These are phyloP conservation scores for Scomber japonicus DNA, from an alignment of 2,113 vertebrate species.

Conservation along the genomic window DNA sequence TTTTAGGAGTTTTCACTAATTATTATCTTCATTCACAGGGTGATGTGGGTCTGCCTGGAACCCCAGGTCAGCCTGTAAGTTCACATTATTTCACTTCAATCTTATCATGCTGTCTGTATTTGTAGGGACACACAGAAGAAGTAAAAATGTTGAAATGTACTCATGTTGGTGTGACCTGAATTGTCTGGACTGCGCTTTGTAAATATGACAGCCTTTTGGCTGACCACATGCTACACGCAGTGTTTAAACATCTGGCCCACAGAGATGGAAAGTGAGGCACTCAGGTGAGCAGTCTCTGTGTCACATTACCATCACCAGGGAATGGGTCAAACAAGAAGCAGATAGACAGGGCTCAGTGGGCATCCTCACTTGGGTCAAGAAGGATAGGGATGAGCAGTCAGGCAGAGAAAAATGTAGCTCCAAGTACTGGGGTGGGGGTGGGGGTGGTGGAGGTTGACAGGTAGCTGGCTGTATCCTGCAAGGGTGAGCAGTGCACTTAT, in stretches of 20 bases:
- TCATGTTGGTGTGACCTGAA: slow-evolving; percentile 37
- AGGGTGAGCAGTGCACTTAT: slow-evolving; percentile 52
- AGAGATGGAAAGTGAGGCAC: slow-evolving; percentile 82
- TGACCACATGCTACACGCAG: neutral
- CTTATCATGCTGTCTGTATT: slow-evolving; percentile 41
- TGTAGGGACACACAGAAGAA: slow-evolving; percentile 10
- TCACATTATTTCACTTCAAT: slow-evolving; percentile 53
- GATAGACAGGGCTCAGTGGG: slow-evolving; percentile 67
- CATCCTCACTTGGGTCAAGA: slow-evolving; percentile 40
- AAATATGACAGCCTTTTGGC: slow-evolving; percentile 62
- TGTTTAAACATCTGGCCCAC: slow-evolving; percentile 64
- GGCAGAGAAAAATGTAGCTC: slow-evolving; percentile 50
- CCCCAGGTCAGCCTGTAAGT: slow-evolving; percentile 78
- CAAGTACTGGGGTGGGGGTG: slow-evolving; percentile 4
- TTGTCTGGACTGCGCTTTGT: slow-evolving; percentile 40
- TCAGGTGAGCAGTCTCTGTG: slow-evolving; percentile 68
- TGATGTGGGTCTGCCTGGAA: slow-evolving; percentile 74
- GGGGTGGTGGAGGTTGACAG: slow-evolving; percentile 63
- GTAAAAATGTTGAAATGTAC: slow-evolving; percentile 17
- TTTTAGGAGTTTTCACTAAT: slow-evolving; percentile 28
- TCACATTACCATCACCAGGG: slow-evolving; percentile 60
- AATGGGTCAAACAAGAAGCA: slow-evolving; percentile 65
- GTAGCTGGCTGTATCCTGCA: slow-evolving; percentile 54
- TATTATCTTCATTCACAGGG: slow-evolving; percentile 72
- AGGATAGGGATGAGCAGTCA: slow-evolving; percentile 66